A percentile compares a stretch with the other conserved stretches of the same genome.
These are phyloP conservation scores for Cydia amplana DNA, from an alignment of 1,140 invertebrate species.

Conservation along the genomic window DNA sequence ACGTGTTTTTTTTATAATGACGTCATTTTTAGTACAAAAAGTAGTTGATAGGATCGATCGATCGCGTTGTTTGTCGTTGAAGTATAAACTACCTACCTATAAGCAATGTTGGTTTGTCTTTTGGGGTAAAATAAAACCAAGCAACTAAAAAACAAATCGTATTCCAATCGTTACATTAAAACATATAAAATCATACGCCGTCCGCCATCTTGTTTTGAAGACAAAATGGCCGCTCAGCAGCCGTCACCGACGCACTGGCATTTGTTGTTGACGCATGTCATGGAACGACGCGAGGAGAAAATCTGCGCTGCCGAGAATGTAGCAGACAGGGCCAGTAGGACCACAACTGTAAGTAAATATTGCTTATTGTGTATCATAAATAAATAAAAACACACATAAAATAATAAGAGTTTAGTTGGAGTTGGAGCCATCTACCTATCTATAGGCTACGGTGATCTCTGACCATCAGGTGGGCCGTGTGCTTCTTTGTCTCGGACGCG, in stretches of 20 bases:
- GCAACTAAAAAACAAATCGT: background rate
- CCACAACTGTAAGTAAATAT: background rate
- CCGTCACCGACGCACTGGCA: constrained; percentile 11
- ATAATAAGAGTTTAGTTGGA: too few species aligned
- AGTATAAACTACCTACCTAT: too few species aligned
- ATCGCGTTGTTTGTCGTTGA: too few species aligned
- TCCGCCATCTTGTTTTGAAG: background rate
- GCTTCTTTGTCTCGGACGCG: too few species aligned
- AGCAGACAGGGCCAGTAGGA: background rate
- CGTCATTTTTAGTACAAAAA: too few species aligned
- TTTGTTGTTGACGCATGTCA: constrained; percentile 9
- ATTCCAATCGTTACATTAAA: constrained; percentile 4
- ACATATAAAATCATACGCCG: background rate
- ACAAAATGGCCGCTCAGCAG: constrained; percentile 11
- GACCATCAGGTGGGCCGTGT: too few species aligned
- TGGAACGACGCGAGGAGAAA: background rate
- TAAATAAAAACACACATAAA: background rate
- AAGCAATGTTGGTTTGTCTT: too few species aligned
- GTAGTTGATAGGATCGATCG: too few species aligned
- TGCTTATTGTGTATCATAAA: background rate
- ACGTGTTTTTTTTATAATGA: too few species aligned
- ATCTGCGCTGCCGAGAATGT: background rate
- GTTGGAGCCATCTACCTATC: too few species aligned
- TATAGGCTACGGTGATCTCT: too few species aligned
- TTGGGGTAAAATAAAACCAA: background rate